Conservation (phyloP, 2,888 invertebrate species). For the Sarcophaga carnaria region DNA sequence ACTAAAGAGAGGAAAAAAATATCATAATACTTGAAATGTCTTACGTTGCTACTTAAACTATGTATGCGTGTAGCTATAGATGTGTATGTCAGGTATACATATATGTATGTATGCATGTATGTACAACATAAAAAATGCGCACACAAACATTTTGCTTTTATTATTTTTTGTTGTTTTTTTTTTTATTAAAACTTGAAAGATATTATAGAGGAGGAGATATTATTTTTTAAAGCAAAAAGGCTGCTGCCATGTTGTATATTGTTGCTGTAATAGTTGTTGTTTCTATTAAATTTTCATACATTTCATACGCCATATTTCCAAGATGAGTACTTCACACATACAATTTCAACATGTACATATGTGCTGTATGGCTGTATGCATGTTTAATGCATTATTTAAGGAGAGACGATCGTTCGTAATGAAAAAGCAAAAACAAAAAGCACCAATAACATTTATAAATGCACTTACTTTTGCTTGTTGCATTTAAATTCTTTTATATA, state of each 20-base stretch:
- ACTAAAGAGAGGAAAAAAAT: not conserved
- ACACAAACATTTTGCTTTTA: conserved; percentile 14
- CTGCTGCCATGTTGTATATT: conserved; percentile 37
- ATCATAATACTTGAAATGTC: conserved; percentile 37
- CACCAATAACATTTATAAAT: not conserved
- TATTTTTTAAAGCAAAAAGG: conserved; percentile 36
- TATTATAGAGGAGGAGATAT: conserved; percentile 37
- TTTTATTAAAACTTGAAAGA: conserved; percentile 40
- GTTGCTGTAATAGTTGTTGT: conserved; percentile 17
- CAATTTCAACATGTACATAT: too few relatives aligned
- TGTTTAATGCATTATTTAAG: not conserved
- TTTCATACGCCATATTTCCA: not conserved
- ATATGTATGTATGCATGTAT: not conserved
- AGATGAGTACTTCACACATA: not conserved
- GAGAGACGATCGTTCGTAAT: not conserved
- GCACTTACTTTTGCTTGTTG: not conserved
- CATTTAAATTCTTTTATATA: not conserved
- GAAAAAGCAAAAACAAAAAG: not conserved
- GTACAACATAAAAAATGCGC: conserved; percentile 25
- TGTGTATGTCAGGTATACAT: too few relatives aligned
- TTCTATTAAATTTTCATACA: conserved; percentile 33
- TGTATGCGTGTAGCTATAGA: too few relatives aligned
- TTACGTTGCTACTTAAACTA: conserved; percentile 52
- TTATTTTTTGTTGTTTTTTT: conserved; percentile 12
- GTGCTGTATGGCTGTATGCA: not conserved